Base-by-base conservation (phyloP, 2,797 vertebrate genomes). In the Parambassis ranga region DNA sequence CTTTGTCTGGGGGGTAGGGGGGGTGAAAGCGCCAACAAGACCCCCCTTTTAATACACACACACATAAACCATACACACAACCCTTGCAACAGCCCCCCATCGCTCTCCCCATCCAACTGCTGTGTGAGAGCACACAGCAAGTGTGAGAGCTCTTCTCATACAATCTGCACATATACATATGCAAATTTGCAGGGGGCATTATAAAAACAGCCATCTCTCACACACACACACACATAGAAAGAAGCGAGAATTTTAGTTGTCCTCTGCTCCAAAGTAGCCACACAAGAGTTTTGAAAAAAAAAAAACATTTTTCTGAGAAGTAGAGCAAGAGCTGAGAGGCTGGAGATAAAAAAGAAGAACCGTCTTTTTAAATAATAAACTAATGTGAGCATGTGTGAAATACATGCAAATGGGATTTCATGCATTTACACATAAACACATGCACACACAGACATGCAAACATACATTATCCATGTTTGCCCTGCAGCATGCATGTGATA, bases 131-230 rank as follows among this genome's bases (percentile, higher is more conserved):
- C n/a, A n/a, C n/a, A n/a, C n/a, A n/a, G n/a, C n/a, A 84, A 86
- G 87, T 89, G 88, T 88, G 83, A 90, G 83, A 86, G 84, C 81
- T 81, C 83, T 85, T 85, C 87, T 89, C 87, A 90, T 89, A 84
- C 86, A 91, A 91, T 89, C 89, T 90, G 84, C 84, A 84, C 86
- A 91, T 90, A 91, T 90, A 90, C 90, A 91, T 90, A 90, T 92
- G 91, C 91, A 91, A 92, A 92, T 92, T 75, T 67, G 63, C 75
- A 76, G 77, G 86, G 81, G 81, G 81, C 69, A 84, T 88, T 85
- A 84, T 87, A 81, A 89, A 85, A 87, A 87, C 84, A 85, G 79
- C 77, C 75, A 81, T 86, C 77, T 87, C 82, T 65, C 60, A 66
- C 57, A 65, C 57, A 55, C 55, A 42, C 2, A 36, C 39, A 53